Evolutionary conservation across 2,113 vertebrate species (phyloP).

Genomic region (Genyomyrus donnyi): DNA sequence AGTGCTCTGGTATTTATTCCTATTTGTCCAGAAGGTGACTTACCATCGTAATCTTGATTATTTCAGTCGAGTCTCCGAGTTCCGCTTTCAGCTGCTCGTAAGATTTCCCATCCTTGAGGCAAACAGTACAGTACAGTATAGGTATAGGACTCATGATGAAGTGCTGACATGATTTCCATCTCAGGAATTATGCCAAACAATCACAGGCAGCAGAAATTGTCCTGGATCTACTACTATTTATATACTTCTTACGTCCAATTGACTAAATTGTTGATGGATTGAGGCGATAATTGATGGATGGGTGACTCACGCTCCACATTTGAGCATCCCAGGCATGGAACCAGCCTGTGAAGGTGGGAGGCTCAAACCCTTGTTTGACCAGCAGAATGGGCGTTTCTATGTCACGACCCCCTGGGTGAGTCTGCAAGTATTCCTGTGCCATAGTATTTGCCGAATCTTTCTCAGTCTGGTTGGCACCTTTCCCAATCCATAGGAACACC

Average conservation of each 20-base stretch:
- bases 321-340: conserved; percentile 77
- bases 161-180: not conserved
- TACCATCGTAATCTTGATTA: conserved; percentile 56
- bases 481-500: conserved; percentile 78
- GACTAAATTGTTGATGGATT: not conserved
- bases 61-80: conserved; percentile 49
- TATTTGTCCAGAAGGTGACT: conserved; percentile 27
- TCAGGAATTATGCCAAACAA: not conserved
- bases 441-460: conserved; percentile 55
- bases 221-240: not conserved
- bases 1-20: not conserved
- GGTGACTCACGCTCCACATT: conserved; percentile 65
- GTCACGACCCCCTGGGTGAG: conserved; percentile 64
- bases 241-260: not conserved
- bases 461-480: conserved; percentile 56
- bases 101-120: conserved; percentile 61
- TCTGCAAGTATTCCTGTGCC: conserved; percentile 70
- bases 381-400: conserved; percentile 64
- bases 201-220: not conserved
- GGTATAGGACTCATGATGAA: not conserved
- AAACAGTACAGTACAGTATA: conserved; percentile 11
- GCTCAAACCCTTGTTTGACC: conserved; percentile 76
- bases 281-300: not conserved
- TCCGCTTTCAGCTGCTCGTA: conserved; percentile 62
- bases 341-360: conserved; percentile 79